These are phyloP conservation scores for Drosophila recens DNA, from an alignment of 2,888 invertebrate species.

Conservation along the genomic window DNA sequence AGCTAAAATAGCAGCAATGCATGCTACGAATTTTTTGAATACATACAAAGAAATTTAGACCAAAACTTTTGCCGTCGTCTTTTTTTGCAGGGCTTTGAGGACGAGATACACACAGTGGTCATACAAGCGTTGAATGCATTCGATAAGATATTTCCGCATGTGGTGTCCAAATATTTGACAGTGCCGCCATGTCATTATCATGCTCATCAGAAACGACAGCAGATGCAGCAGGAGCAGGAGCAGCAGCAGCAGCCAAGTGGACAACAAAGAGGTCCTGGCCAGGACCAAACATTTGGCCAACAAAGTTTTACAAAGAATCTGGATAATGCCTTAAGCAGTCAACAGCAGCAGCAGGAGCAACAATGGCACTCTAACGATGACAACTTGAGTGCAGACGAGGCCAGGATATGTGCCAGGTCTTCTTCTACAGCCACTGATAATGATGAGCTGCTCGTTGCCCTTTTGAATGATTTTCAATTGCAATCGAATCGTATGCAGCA, in stretches of 20 bases:
- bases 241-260: conserved; percentile 61
- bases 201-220: conserved; percentile 71
- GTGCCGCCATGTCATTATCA: conserved; percentile 79
- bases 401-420: conserved; percentile 68
- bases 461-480: conserved; percentile 85
- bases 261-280: conserved; percentile 71
- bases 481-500: conserved; percentile 77
- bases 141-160: conserved; percentile 85
- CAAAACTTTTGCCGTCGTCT: conserved; percentile 52
- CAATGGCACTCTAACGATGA: conserved; percentile 77
- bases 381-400: conserved; percentile 57
- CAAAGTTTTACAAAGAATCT: conserved; percentile 72
- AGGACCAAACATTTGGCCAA: conserved; percentile 76
- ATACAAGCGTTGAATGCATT: conserved; percentile 85
- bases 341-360: conserved; percentile 58
- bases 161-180: conserved; percentile 85
- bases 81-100: conserved; percentile 83
- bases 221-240: conserved; percentile 39
- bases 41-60: conserved; percentile 64
- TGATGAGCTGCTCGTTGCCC: conserved; percentile 84
- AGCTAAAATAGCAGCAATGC: background rate
- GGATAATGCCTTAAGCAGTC: conserved; percentile 79
- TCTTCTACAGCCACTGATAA: conserved; percentile 79
- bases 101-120: conserved; percentile 85
- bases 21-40: conserved; percentile 16